These are phyloP conservation scores for Baccha elongata DNA, from an alignment of 2,888 invertebrate genomes.

Conservation along the genomic window DNA sequence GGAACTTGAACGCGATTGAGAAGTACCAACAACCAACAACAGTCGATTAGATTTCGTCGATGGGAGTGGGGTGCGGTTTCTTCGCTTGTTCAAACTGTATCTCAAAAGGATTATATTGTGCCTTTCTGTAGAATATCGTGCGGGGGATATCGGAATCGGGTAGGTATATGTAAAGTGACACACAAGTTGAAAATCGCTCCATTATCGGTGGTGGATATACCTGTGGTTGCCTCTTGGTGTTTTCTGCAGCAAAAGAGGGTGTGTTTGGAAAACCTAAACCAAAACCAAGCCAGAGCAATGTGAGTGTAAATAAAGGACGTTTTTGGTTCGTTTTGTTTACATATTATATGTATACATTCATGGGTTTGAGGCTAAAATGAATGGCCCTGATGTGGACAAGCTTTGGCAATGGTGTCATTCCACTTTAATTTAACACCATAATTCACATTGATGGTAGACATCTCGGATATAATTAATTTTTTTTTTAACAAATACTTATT, in stretches of 20 bases:
- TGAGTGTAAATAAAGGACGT: constrained; percentile 48
- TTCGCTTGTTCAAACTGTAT: constrained; percentile 47
- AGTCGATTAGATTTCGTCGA: constrained; percentile 47
- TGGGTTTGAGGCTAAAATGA: constrained; percentile 11
- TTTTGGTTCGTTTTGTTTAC: constrained; percentile 54
- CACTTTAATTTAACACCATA: constrained; percentile 63
- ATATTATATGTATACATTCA: constrained; percentile 40
- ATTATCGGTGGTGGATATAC: constrained; percentile 59
- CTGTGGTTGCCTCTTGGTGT: constrained; percentile 39
- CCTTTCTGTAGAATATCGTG: neutral
- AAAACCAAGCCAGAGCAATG: constrained; percentile 6
- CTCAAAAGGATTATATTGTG: constrained; percentile 61
- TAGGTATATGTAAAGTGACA: constrained; percentile 39
- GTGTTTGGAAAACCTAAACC: constrained; percentile 37
- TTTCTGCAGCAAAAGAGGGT: constrained; percentile 37
- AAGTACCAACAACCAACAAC: constrained; percentile 39
- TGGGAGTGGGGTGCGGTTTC: constrained; percentile 43
- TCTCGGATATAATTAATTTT: constrained; percentile 58
- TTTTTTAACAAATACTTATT: constrained; percentile 58
- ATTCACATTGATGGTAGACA: constrained; percentile 52
- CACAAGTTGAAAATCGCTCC: constrained; percentile 57
- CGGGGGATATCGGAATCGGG: constrained; percentile 27
- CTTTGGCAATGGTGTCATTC: constrained; percentile 39
- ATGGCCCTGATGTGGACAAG: constrained; percentile 24
- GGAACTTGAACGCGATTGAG: constrained; percentile 38